A percentile compares a stretch with the other conserved stretches of the same genome.
Conservation (phyloP, 2,797 vertebrate genomes). For the Crypturellus tataupa region DNA sequence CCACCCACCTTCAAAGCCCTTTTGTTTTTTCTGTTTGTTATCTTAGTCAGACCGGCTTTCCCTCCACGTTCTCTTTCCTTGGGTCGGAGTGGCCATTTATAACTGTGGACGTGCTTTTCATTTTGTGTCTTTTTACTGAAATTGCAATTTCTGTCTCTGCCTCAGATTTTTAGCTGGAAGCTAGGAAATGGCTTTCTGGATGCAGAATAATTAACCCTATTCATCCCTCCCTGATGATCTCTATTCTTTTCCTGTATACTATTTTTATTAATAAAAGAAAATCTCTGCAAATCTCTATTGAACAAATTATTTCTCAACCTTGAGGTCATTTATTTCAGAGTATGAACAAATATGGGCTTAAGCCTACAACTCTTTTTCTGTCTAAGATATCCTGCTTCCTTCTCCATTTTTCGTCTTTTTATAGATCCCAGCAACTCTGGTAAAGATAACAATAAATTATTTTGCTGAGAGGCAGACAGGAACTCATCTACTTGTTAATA, state of each 20-base stretch:
- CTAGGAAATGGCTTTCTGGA: background rate
- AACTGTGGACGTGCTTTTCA: background rate
- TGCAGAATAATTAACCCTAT: conserved; percentile 18
- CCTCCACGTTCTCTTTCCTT: background rate
- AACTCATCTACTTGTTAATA: background rate
- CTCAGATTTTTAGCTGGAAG: background rate
- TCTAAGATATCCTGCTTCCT: background rate
- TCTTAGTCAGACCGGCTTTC: background rate
- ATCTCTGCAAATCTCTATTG: background rate
- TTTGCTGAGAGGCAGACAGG: background rate
- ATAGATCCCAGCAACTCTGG: background rate
- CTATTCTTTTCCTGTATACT: background rate
- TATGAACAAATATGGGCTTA: background rate
- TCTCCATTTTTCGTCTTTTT: background rate
- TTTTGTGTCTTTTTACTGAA: background rate
- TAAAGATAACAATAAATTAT: background rate
- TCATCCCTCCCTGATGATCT: background rate
- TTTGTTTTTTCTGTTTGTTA: conserved; percentile 67
- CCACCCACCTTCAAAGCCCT: conserved; percentile 72
- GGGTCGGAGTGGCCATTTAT: background rate
- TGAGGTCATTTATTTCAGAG: background rate
- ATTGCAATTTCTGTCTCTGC: background rate
- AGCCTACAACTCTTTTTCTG: background rate
- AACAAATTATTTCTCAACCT: background rate
- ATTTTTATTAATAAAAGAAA: background rate